Evolutionary conservation across 2,113 vertebrate genomes (phyloP).

Genomic region (Eubucco bourcierii): DNA sequence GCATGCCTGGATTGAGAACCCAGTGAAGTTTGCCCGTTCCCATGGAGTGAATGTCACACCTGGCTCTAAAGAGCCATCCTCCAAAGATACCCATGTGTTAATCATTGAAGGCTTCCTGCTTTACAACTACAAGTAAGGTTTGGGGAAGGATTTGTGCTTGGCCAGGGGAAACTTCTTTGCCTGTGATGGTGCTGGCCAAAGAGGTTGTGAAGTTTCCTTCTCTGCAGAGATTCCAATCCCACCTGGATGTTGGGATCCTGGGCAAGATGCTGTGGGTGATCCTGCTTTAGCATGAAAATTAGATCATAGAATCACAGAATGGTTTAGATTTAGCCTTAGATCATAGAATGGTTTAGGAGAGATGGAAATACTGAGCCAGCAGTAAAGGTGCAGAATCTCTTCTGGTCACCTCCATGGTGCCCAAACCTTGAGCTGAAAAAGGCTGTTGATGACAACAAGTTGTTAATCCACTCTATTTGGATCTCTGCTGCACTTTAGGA

Average conservation of each 20-base stretch:
- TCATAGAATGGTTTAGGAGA: neutral
- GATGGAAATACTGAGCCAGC: neutral
- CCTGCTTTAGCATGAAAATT: too few species aligned
- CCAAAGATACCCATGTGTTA: slow-evolving; percentile 82
- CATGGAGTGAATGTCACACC: slow-evolving; percentile 84
- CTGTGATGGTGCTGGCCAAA: too few species aligned
- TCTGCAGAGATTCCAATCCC: too few species aligned
- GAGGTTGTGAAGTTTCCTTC: too few species aligned
- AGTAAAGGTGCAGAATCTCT: neutral
- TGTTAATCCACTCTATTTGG: neutral
- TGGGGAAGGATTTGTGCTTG: neutral
- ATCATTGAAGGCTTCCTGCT: slow-evolving; percentile 95
- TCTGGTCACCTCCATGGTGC: neutral
- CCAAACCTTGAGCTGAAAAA: neutral
- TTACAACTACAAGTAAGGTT: slow-evolving; percentile 87
- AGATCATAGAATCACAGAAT: neutral
- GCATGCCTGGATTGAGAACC: slow-evolving; percentile 86
- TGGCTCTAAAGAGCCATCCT: slow-evolving; percentile 39
- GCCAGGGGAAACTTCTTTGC: neutral
- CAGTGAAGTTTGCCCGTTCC: slow-evolving; percentile 90
- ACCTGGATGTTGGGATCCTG: too few species aligned
- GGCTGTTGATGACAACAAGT: neutral
- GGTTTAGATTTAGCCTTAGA: too few species aligned
- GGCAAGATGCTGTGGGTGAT: too few species aligned
- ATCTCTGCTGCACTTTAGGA: neutral